Evolutionary conservation across 2,113 vertebrate species (phyloP).

Genomic region (Chaenocephalus aceratus): DNA sequence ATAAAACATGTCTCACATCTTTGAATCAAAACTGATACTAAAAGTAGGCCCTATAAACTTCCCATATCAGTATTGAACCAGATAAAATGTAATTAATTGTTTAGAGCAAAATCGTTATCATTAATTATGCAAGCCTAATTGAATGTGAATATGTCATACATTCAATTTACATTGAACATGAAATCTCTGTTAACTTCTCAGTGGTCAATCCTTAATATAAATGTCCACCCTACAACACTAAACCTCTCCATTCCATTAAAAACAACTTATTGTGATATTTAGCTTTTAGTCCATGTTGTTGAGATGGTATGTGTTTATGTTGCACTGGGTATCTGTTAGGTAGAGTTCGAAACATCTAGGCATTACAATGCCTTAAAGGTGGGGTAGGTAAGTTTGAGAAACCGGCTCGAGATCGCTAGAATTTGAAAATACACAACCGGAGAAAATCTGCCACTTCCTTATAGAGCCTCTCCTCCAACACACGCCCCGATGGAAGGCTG

Average conservation of each 20-base stretch:
- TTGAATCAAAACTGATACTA: constrained; percentile 5
- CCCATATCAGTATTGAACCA: neutral
- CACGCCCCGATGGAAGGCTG: no score
- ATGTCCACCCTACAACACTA: neutral
- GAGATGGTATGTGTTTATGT: neutral
- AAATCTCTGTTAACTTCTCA: neutral
- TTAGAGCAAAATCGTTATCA: constrained; percentile 9
- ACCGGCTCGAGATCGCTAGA: no score
- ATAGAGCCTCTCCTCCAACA: no score
- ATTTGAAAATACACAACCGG: no score
- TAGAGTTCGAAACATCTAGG: neutral
- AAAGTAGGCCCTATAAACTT: neutral
- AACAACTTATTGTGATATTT: neutral
- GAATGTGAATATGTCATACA: neutral
- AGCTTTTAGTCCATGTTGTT: neutral
- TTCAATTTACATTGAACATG: neutral
- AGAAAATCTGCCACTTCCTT: no score
- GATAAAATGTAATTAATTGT: constrained; percentile 3
- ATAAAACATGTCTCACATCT: constrained; percentile 40
- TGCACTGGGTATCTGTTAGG: neutral
- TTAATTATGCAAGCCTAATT: neutral
- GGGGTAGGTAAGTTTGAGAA: no score
- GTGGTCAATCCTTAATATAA: neutral
- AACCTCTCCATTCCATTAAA: neutral
- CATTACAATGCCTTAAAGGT: neutral